Evolutionary conservation across 2,797 vertebrate genomes (phyloP).

Genomic region (Amblyopsis hoosieri): DNA sequence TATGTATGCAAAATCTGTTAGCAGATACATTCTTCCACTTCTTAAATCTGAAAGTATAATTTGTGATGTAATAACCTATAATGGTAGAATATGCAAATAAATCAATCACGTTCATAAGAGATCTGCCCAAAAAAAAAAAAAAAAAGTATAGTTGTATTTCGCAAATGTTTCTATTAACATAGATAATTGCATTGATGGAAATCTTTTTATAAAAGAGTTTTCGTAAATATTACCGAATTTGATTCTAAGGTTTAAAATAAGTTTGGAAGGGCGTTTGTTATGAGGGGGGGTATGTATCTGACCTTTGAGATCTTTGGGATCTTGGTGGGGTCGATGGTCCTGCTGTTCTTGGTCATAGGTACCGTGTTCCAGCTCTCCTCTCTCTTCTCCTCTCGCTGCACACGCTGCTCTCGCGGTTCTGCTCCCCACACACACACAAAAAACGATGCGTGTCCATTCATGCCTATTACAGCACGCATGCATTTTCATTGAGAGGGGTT

Average conservation of each 20-base stretch:
- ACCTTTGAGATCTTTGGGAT: constrained; percentile 99
- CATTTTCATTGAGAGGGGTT: background rate
- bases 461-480: background rate
- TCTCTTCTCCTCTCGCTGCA: constrained; percentile 73
- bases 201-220: no score
- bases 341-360: constrained; percentile 94
- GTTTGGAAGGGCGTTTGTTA: background rate
- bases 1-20: no score
- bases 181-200: no score
- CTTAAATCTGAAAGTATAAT: no score
- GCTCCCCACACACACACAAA: background rate
- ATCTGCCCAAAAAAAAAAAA: no score
- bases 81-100: no score
- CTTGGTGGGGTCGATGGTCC: constrained; percentile 95
- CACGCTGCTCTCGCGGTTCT: constrained; percentile 63
- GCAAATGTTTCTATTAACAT: no score
- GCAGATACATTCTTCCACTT: no score
- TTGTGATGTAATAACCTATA: no score
- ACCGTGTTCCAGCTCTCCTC: constrained; percentile 98
- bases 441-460: background rate
- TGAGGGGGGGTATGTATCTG: constrained; percentile 26
- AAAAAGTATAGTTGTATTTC: no score
- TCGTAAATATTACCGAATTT: background rate
- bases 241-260: no score
- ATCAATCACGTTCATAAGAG: no score